A percentile compares a stretch with the other conserved stretches of the same genome.
Evolutionary conservation across 2,113 vertebrate genomes (phyloP).

Genomic region (Myodes glareolus): DNA sequence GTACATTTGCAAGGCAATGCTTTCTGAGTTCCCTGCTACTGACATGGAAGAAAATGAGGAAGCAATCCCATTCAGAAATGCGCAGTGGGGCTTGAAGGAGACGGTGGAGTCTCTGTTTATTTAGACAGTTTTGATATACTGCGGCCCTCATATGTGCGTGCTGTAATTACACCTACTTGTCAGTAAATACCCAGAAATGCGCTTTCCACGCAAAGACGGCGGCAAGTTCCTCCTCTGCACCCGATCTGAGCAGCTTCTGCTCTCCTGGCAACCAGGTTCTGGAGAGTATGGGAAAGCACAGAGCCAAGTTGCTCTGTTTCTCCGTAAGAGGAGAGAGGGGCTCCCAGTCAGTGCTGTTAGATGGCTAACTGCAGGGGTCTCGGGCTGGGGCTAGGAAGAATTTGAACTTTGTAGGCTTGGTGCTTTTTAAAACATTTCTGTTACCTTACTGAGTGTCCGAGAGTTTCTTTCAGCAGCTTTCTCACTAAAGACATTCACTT

Average conservation of each 20-base stretch:
- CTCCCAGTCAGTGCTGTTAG: background rate
- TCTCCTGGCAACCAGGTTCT: background rate
- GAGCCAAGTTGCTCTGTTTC: background rate
- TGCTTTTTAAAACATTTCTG: background rate
- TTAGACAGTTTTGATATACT: background rate
- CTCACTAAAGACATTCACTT: background rate
- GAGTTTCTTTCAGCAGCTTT: slow-evolving; percentile 38
- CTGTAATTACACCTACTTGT: background rate
- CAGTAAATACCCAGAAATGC: background rate
- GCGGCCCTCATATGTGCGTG: background rate
- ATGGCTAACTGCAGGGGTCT: background rate
- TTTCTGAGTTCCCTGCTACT: slow-evolving; percentile 54
- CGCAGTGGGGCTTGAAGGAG: slow-evolving; percentile 12
- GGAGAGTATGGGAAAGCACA: background rate
- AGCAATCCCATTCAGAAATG: slow-evolving; percentile 72
- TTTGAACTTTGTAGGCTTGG: background rate
- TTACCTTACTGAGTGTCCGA: background rate
- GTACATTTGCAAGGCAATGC: slow-evolving; percentile 53
- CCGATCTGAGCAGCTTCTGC: background rate
- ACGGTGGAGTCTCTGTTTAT: slow-evolving; percentile 52
- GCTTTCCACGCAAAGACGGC: background rate
- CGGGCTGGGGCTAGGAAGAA: background rate
- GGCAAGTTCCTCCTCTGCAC: background rate
- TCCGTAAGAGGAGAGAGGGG: background rate
- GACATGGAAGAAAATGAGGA: slow-evolving; percentile 9